Evolutionary conservation across 2,888 invertebrate species (phyloP), one percentile per base, ranked within the genome.

Genomic region (Chironomus tentans): DNA sequence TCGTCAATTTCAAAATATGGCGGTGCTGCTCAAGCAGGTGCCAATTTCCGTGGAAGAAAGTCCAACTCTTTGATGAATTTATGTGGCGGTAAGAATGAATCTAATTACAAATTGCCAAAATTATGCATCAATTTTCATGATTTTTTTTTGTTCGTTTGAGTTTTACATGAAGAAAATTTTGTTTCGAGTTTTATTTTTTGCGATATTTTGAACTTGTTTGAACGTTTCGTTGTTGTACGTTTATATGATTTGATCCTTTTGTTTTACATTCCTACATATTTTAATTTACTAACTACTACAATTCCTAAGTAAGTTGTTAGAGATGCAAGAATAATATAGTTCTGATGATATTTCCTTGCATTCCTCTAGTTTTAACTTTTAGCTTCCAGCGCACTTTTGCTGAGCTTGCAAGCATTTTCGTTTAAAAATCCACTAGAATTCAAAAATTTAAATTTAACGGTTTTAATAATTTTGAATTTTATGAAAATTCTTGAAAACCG

Each of bases 51-150:
- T 89, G 88, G 88, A 84, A 91, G 94, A 90, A 94, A 94, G 88
- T 94, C 94, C 87, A 94, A 92, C 91, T 94, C 94, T 86, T 91
- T 94, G 88, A 93, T 94, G 93, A 94, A 94, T 90, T 89, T 94
- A 89, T 93, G 93, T 90, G 94, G 94, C 94, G 94, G 94, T 94
- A 94, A 94, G 94, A 89, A 85, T 22, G 65, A 65, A 24, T 22
- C 7, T 38, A 38, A 62, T 65, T 22, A 65, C 7, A 21, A 12
- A 65, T 22, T 65, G 4, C 21, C 21, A 65, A 24, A 24, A 56
- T 56, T 56, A 10, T 21, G 28, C 24, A 65, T 21, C 18, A 21
- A 65, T 38, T 38, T 38, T 38, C 38, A 38, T 38, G 65, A 65
- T n/a, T 24, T 65, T 7, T 38, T 38, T 18, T 22, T 22, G 24